phyloP scores from a whole-genome alignment of 2,888 invertebrate genomes.

The Sinhomidia bicolor region DNA sequence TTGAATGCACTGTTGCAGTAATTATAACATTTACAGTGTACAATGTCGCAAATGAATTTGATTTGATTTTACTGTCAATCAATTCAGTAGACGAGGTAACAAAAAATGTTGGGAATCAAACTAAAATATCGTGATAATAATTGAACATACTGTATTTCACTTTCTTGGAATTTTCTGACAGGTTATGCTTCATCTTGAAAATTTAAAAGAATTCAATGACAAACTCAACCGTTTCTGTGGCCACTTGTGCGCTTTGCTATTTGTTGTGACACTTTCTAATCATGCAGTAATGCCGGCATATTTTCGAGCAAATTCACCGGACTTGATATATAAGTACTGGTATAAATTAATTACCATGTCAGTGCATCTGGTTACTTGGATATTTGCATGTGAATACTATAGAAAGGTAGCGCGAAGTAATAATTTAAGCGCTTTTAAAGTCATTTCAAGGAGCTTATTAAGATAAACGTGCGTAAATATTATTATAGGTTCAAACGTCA shows the following conservation, averaged over 20 bases:
- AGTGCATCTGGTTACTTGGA: constrained; percentile 5
- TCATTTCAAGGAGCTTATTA: too few species aligned
- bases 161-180: background rate
- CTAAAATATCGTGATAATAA: background rate
- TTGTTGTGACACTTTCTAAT: background rate
- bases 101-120: background rate
- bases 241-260: background rate
- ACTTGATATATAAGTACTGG: background rate
- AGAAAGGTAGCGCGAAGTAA: background rate
- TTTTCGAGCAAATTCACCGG: background rate
- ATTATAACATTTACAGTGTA: background rate
- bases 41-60: background rate
- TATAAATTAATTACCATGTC: background rate
- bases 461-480: background rate
- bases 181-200: background rate
- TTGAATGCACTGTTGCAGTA: background rate
- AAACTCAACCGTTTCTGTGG: background rate
- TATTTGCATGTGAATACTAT: background rate
- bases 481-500: background rate
- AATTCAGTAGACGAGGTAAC: background rate
- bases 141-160: background rate
- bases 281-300: background rate
- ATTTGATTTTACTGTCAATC: background rate
- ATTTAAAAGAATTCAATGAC: background rate
- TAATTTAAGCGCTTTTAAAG: too few species aligned